These are phyloP conservation scores for Sceliomorpha sp. DNA, from an alignment of 2,888 invertebrate species.

Conservation along the genomic window DNA sequence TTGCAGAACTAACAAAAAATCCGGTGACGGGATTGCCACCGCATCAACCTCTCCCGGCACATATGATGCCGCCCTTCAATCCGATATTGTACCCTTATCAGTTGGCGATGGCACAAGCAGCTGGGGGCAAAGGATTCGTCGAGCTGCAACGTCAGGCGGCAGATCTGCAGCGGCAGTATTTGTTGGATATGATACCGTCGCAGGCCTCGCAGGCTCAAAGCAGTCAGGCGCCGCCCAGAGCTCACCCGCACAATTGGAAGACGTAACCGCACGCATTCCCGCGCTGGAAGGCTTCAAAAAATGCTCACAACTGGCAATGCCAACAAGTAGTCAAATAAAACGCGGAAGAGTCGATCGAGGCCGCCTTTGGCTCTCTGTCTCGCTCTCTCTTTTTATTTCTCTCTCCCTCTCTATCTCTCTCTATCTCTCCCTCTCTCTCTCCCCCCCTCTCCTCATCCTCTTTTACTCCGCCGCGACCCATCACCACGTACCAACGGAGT, in stretches of 20 bases:
- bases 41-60: slow-evolving; percentile 87
- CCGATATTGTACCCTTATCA: slow-evolving; percentile 94
- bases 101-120: slow-evolving; percentile 91
- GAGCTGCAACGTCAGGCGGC: slow-evolving; percentile 92
- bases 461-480: no score
- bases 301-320: slow-evolving; percentile 52
- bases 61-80: slow-evolving; percentile 91
- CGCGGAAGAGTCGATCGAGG: slow-evolving; percentile 52
- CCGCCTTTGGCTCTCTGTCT: slow-evolving; percentile 30
- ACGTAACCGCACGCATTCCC: slow-evolving; percentile 81
- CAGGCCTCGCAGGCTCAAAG: slow-evolving; percentile 80
- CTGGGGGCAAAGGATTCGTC: slow-evolving; percentile 82
- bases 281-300: slow-evolving; percentile 46
- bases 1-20: slow-evolving; percentile 75
- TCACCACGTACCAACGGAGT: no score
- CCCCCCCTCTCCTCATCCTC: no score
- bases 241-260: slow-evolving; percentile 83
- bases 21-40: slow-evolving; percentile 80
- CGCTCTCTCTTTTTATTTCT: slow-evolving; percentile 9
- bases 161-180: slow-evolving; percentile 95
- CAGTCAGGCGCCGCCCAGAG: slow-evolving; percentile 77
- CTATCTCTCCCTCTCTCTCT: no score
- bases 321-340: slow-evolving; percentile 42
- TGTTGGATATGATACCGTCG: slow-evolving; percentile 96
- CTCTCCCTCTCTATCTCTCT: no score